phyloP scores from a whole-genome alignment of 2,797 vertebrate species.

The Mastacembelus armatus region DNA sequence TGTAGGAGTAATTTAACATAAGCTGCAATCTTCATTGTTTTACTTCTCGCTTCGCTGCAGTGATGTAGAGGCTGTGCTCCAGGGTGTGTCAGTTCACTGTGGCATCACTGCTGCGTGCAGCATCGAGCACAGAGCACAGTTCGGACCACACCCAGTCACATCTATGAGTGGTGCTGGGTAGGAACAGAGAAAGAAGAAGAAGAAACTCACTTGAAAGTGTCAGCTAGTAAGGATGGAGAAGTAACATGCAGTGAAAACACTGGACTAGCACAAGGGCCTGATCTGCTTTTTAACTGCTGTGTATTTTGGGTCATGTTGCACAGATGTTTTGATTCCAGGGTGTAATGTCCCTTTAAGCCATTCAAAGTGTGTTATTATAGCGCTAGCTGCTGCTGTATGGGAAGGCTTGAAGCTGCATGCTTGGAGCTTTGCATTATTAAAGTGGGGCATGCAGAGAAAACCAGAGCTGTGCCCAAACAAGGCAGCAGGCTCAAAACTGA shows the following conservation, averaged over 20 bases:
- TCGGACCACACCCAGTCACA: not conserved
- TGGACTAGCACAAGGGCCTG: constrained; percentile 2
- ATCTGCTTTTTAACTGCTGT: constrained; percentile 28
- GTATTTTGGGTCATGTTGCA: constrained; percentile 44
- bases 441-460: constrained; percentile 66
- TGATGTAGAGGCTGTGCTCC: too few relatives aligned
- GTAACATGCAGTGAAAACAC: not conserved
- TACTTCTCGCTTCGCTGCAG: too few relatives aligned
- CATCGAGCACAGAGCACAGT: not conserved
- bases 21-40: too few relatives aligned
- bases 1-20: too few relatives aligned
- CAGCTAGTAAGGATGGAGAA: too few relatives aligned
- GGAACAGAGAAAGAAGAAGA: too few relatives aligned
- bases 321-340: constrained; percentile 36
- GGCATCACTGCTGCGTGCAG: too few relatives aligned
- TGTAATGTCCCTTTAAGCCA: constrained; percentile 70
- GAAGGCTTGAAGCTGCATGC: constrained; percentile 60
- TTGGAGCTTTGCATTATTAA: constrained; percentile 63
- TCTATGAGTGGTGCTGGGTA: not conserved
- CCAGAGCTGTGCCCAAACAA: constrained; percentile 58
- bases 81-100: too few relatives aligned
- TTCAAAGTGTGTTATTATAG: constrained; percentile 37
- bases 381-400: constrained; percentile 58
- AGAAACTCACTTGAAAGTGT: not conserved
- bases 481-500: constrained; percentile 51